phyloP scores from a whole-genome alignment of 2,888 invertebrate genomes.

The Caenorhabditis sp. region DNA sequence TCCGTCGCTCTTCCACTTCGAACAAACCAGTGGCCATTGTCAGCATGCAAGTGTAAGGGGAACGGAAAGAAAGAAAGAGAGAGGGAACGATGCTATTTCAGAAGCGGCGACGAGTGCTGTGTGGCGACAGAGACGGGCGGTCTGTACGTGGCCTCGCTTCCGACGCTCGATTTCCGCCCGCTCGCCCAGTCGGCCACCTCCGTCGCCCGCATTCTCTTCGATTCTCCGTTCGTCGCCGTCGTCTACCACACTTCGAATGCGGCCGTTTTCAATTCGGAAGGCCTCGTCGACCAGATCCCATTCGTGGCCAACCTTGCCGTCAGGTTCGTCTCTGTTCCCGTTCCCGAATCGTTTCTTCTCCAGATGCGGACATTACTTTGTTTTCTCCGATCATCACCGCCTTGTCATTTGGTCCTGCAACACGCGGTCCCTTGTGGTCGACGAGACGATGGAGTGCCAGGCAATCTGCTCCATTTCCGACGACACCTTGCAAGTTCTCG shows the following conservation, averaged over 20 bases:
- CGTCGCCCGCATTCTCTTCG: conserved; percentile 34
- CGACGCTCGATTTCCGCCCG: conserved; percentile 30
- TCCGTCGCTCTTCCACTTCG: conserved; percentile 36
- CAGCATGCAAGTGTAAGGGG: conserved; percentile 41
- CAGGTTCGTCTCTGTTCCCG: too few relatives aligned
- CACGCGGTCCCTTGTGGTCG: conserved; percentile 21
- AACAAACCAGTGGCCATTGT: conserved; percentile 45
- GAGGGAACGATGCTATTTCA: conserved; percentile 2
- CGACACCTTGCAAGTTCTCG: conserved; percentile 44
- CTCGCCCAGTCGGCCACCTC: conserved; percentile 35
- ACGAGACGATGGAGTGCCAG: conserved; percentile 20
- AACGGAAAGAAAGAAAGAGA: not conserved
- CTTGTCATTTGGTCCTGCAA: conserved; percentile 39
- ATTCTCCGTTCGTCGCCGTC: conserved; percentile 26
- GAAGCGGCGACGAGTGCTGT: conserved; percentile 36
- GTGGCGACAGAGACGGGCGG: conserved; percentile 57
- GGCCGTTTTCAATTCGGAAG: conserved; percentile 24
- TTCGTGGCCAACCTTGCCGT: conserved; percentile 36
- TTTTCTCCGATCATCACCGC: conserved; percentile 43
- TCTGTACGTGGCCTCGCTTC: conserved; percentile 31
- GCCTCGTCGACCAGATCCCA: conserved; percentile 48
- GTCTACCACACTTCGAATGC: conserved; percentile 27
- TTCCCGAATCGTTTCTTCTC: too few relatives aligned
- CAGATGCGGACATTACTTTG: conserved; percentile 49
- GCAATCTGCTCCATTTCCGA: conserved; percentile 35